phyloP scores from a whole-genome alignment of 2,113 vertebrate species.

The Vanacampus margaritifer region DNA sequence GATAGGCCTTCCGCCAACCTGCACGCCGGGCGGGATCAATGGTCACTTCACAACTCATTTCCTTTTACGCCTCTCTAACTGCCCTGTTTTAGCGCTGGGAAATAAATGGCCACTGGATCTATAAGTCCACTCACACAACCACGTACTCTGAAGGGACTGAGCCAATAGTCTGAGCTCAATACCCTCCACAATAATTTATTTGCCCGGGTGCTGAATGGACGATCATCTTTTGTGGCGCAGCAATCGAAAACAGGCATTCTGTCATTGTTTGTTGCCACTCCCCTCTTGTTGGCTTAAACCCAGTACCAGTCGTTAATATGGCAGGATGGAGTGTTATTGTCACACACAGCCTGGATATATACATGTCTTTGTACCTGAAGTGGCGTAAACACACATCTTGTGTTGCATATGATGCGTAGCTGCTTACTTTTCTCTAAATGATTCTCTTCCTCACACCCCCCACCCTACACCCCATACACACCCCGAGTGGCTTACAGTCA shows the following conservation, averaged over 20 bases:
- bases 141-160: conserved; percentile 32
- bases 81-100: conserved; percentile 64
- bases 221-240: conserved; percentile 48
- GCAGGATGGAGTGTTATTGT: conserved; percentile 51
- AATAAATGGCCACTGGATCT: conserved; percentile 73
- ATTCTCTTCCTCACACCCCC: not conserved
- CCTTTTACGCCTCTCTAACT: conserved; percentile 76
- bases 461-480: not conserved
- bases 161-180: conserved; percentile 58
- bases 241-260: conserved; percentile 65
- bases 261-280: conserved; percentile 72
- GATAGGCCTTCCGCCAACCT: conserved; percentile 48
- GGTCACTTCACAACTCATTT: conserved; percentile 78
- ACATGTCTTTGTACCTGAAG: conserved; percentile 6
- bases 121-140: conserved; percentile 62
- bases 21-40: conserved; percentile 70
- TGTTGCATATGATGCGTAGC: conserved; percentile 32
- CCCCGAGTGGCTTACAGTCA: conserved; percentile 68
- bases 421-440: conserved; percentile 43
- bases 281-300: conserved; percentile 59
- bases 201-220: conserved; percentile 44
- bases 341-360: conserved; percentile 37
- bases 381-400: not conserved
- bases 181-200: conserved; percentile 62
- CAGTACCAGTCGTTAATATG: conserved; percentile 53